Evolutionary conservation across 2,113 vertebrate genomes (phyloP).

Genomic region (human (Homo sapiens)): DNA sequence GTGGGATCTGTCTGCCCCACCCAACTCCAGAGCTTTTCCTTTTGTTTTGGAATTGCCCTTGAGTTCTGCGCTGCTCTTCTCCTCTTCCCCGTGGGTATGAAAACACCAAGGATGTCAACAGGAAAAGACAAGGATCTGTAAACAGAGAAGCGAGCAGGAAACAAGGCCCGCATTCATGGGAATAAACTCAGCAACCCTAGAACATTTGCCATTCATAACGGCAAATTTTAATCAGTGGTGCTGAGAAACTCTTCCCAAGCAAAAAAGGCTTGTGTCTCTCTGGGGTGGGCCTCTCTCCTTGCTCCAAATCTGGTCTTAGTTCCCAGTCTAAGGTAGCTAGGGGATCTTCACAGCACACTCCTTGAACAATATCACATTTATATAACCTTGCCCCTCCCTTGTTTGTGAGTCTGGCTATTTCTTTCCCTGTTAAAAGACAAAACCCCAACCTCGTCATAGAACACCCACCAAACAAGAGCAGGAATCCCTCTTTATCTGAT

Average conservation of each 20-base stretch:
- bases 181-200: not conserved
- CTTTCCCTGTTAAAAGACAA: slow-evolving; percentile 4
- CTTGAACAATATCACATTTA: not conserved
- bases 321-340: not conserved
- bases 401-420: not conserved
- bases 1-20: not conserved
- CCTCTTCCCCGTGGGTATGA: too few relatives aligned
- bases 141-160: not conserved
- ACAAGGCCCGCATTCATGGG: not conserved
- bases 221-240: not conserved
- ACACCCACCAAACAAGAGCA: not conserved
- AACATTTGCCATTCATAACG: not conserved
- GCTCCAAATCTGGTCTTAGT: not conserved
- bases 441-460: not conserved
- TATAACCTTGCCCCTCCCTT: accelerated
- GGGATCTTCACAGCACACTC: not conserved
- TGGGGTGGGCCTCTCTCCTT: not conserved
- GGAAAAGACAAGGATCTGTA: not conserved
- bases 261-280: not conserved
- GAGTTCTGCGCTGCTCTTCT: not conserved
- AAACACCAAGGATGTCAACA: too few relatives aligned
- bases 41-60: not conserved
- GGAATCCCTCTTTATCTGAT: not conserved
- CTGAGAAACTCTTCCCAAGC: not conserved
- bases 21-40: not conserved